A percentile compares a stretch with the other conserved stretches of the same genome.
Evolutionary conservation across 2,797 vertebrate genomes (phyloP).

Genomic region (Enteromius radiatus): DNA sequence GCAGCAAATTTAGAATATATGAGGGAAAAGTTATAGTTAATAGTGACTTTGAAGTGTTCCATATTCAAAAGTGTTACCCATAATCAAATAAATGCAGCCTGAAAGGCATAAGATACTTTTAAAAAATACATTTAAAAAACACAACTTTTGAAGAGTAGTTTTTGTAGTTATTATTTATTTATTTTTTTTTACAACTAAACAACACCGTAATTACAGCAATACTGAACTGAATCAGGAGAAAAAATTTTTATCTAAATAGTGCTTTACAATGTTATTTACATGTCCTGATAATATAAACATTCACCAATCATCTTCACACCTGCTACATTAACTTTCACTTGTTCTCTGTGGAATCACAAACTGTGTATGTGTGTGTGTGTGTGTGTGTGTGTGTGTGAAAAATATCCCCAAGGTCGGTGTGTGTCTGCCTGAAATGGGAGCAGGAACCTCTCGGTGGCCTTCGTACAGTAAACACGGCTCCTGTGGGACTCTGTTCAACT

Average conservation of each 20-base stretch:
- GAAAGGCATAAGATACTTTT: background rate
- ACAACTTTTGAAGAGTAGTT: too few species aligned
- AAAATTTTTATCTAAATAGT: background rate
- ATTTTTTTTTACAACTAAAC: background rate
- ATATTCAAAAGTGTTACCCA: background rate
- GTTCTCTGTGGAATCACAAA: conserved; percentile 41
- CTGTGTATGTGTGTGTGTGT: conserved; percentile 43
- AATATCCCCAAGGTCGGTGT: conserved; percentile 59
- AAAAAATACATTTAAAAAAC: too few species aligned
- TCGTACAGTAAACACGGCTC: conserved; percentile 54
- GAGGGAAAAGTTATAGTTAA: too few species aligned
- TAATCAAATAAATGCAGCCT: background rate
- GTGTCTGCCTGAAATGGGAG: conserved; percentile 46
- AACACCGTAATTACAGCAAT: background rate
- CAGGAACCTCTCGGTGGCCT: conserved; percentile 47
- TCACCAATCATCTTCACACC: conserved; percentile 42
- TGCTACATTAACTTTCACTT: conserved; percentile 59
- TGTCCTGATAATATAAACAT: conserved; percentile 50
- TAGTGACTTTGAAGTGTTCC: too few species aligned
- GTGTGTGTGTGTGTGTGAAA: conserved; percentile 46
- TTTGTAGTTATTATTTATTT: too few species aligned
- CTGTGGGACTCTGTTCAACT: conserved; percentile 45
- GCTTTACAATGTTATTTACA: conserved; percentile 47
- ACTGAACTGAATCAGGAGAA: background rate
- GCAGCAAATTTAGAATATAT: too few species aligned